Evolutionary conservation across 1,140 invertebrate species (phyloP), one percentile per base, ranked within the genome.

Genomic region (Microplitis mediator): DNA sequence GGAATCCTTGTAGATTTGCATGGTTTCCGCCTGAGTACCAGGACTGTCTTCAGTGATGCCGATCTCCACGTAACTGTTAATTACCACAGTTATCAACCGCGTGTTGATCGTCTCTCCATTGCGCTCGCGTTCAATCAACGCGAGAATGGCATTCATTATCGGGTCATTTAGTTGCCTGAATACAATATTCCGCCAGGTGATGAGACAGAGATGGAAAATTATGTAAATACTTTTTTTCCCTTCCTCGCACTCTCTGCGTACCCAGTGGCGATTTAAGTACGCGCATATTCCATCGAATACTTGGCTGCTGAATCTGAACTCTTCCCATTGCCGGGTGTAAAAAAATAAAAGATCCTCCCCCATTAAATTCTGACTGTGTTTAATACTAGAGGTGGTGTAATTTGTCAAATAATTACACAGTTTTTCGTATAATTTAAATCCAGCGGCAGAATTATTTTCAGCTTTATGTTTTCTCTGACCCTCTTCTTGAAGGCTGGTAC

Each of bases 181-280:
- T 65, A 99, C 88, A 81, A 97, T 93, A 84, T 98, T 95, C 74
- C 97, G 90, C 98, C 98, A 99, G 62, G 96, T 98, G 13, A 99
- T 96, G 16, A 99, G 86, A 35, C 97, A 97, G 58, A 99, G 87
- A 84, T 99, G 97, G 89, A 99, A 99, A 74, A 99, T 97, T 89
- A 99, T 97, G 86, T 98, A 98, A 75, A 99, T 97, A 71, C 95
- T 94, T 89, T 97, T 98, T 39, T 95, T 90, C 0, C 98, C 97
- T 86, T 99, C 98, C 81, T 99, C 98, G 84, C 96, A 98, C 86
- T 99, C 97, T 75, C 98, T 89, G 77, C 97, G 94, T 0, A 99
- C 98, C 98, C 98, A 99, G 86, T 99, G 98, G 76, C 98, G 91
- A 89, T 99, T 99, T 31, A 99, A 89, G 89, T 99, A 99, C 0